These are phyloP conservation scores for Todus mexicanus DNA, from an alignment of 2,797 vertebrate genomes.

Conservation along the genomic window DNA sequence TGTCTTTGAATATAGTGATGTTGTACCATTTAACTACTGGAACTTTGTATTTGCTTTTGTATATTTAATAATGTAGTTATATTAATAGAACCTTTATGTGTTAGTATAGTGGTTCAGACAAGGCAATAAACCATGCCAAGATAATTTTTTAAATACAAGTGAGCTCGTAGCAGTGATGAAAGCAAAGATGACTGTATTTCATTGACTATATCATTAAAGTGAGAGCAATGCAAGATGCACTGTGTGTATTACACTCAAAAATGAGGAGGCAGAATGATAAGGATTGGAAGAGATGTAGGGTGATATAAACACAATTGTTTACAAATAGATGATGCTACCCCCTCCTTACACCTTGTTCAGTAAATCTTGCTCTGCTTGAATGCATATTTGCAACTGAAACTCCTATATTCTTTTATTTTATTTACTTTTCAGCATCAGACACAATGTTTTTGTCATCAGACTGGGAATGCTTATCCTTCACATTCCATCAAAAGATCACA, in stretches of 20 bases:
- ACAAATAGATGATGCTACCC: not conserved
- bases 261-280: not conserved
- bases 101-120: not conserved
- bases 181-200: not conserved
- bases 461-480: not conserved
- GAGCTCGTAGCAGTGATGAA: not conserved
- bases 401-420: not conserved
- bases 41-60: not conserved
- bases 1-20: not conserved
- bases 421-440: not conserved
- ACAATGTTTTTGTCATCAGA: not conserved
- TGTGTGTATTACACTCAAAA: not conserved
- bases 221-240: not conserved
- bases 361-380: not conserved
- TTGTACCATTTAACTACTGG: not conserved
- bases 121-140: not conserved
- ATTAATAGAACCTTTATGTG: not conserved
- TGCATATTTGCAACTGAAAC: not conserved
- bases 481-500: not conserved
- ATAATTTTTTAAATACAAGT: not conserved
- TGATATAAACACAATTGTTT: not conserved
- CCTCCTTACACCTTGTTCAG: not conserved
- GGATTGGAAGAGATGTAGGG: not conserved
- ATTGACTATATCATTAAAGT: not conserved
- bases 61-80: not conserved